Base-by-base conservation (phyloP, 2,797 vertebrate genomes). In the Xiphophorus birchmanni region DNA sequence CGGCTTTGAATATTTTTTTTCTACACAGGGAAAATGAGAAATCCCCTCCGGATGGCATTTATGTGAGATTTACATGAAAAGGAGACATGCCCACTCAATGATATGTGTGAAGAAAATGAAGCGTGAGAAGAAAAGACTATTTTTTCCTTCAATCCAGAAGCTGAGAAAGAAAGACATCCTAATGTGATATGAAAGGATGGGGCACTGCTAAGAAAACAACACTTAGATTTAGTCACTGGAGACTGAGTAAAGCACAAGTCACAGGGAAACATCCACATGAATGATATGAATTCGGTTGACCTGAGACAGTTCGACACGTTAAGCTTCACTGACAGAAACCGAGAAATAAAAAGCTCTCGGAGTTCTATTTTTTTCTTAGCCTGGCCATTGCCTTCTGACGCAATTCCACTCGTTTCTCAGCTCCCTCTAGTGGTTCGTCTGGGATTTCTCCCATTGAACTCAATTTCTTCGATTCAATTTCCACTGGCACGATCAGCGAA, bases 101-200 rank as follows among this genome's bases (percentile, higher is more conserved):
- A 60, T 67, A 80, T 23, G 15, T 63, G 35, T 65, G 67, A 26
- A 69, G 40, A 47, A 71, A 78, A 76, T 48, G 48, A 80, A 72
- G 50, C 78, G 13, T 45, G 47, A 10, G 12, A 15, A 37, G 35
- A 50, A 50, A 12, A 69, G 32, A 54, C 67, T 71, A 35, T 35
- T 80, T 78, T 50, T 76, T 47, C 77, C 82, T 75, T 75, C 44
- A 54, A 50, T 67, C 29, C 44, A 37, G 40, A 78, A 83, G 63
- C 54, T 76, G 42, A 74, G 79, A 83, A 29, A 56, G 42, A 45
- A 79, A 74, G 50, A 65, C 54, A 47, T 85, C 48, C 82, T 83
- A 72, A 84, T 78, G 63, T 77, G 21, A 77, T 73, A 86, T 80
- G 78, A 86, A 82, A 81, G 54, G 35, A 74, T 42, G 47, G 73